phyloP scores from a whole-genome alignment of 2,113 vertebrate species.

The Elephas maximus region DNA sequence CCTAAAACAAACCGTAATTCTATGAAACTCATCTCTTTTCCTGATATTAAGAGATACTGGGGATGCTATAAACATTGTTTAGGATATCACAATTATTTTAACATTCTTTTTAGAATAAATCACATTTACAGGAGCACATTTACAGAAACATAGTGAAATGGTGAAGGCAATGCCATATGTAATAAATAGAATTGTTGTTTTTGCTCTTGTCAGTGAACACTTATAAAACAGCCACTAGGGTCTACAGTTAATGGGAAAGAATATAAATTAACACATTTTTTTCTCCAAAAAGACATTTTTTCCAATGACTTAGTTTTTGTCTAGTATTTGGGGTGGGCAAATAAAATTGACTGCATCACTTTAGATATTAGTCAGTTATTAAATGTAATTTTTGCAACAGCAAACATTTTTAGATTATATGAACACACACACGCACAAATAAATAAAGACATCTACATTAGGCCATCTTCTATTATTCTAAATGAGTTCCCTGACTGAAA shows the following conservation, averaged over 20 bases:
- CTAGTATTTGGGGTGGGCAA: conserved; percentile 54
- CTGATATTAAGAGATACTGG: conserved; percentile 53
- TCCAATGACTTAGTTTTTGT: conserved; percentile 63
- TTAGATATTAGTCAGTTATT: conserved; percentile 83
- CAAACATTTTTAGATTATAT: conserved; percentile 84
- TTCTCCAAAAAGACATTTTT: conserved; percentile 63
- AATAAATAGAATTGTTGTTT: conserved; percentile 74
- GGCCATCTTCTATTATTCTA: conserved; percentile 86
- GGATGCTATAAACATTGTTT: conserved; percentile 64
- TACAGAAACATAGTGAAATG: conserved; percentile 67
- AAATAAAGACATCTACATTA: conserved; percentile 83
- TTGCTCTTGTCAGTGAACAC: conserved; percentile 65
- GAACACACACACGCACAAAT: conserved; percentile 61
- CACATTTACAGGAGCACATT: conserved; percentile 68
- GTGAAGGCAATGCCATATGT: conserved; percentile 67
- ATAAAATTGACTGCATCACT: conserved; percentile 69
- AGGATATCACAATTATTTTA: conserved; percentile 75
- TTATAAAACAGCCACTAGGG: conserved; percentile 77
- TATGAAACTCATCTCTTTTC: conserved; percentile 59
- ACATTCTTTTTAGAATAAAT: conserved; percentile 71
- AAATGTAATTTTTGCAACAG: conserved; percentile 83
- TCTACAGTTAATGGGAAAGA: conserved; percentile 73
- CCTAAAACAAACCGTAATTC: conserved; percentile 53
- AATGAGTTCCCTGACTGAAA: conserved; percentile 85
- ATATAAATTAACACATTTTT: conserved; percentile 73